phyloP scores from a whole-genome alignment of 2,888 invertebrate species.

The Lasioglossum vierecki region DNA sequence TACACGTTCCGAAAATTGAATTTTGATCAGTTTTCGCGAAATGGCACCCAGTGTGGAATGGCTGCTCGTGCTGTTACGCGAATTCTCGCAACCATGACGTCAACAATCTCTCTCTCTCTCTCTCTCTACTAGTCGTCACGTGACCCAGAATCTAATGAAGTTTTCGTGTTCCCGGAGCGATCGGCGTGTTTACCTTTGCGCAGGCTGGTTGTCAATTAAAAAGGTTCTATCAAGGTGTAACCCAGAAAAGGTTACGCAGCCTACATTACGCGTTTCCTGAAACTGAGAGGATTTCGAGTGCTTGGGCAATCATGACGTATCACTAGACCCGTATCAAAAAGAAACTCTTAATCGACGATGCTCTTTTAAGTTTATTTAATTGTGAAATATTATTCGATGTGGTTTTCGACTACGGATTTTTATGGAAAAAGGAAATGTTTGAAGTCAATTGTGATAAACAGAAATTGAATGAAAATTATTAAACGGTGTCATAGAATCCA shows the following conservation, averaged over 20 bases:
- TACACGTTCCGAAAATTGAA: not conserved
- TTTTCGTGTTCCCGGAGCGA: not conserved
- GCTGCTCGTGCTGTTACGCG: not conserved
- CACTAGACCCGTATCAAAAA: not conserved
- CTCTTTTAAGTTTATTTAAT: too few species aligned
- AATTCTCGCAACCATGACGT: not conserved
- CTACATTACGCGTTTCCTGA: not conserved
- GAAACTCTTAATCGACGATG: not conserved
- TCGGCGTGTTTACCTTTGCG: not conserved
- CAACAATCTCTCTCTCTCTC: not conserved
- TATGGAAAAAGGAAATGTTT: too few species aligned
- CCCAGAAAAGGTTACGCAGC: not conserved
- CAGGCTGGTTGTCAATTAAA: constrained; percentile 1
- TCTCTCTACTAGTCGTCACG: not conserved
- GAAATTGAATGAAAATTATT: too few species aligned
- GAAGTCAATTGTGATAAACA: too few species aligned
- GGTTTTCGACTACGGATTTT: too few species aligned
- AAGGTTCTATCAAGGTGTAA: not conserved
- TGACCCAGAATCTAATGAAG: constrained; percentile 12
- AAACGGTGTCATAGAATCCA: too few species aligned
- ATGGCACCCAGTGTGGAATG: not conserved
- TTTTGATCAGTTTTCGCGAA: not conserved
- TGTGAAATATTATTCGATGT: too few species aligned
- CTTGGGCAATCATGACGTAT: not conserved
- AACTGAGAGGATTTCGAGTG: not conserved